Conservation (phyloP, 2,797 vertebrate genomes). For the Channallabes apus region DNA sequence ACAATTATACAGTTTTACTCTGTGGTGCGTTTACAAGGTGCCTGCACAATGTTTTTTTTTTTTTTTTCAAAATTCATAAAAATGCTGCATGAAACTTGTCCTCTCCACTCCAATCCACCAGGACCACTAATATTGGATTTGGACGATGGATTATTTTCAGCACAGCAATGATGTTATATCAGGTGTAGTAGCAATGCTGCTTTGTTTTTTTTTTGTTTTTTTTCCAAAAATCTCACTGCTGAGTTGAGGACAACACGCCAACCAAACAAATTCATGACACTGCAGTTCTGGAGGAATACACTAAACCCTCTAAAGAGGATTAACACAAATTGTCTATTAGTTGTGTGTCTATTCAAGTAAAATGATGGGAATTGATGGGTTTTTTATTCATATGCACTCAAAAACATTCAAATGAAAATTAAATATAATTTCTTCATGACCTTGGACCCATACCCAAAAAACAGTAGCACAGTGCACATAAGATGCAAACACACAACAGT, state of each 20-base stretch:
- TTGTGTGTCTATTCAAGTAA: not conserved
- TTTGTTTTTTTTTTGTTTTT: not conserved
- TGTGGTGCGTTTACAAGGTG: not conserved
- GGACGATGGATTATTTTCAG: not conserved
- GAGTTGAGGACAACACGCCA: not conserved
- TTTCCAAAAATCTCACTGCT: not conserved
- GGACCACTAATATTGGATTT: not conserved
- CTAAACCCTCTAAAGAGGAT: not conserved
- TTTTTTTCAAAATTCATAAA: not conserved
- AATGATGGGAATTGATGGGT: not conserved
- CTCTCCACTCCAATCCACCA: not conserved
- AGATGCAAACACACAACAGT: not conserved
- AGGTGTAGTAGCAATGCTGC: not conserved
- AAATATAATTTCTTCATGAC: not conserved
- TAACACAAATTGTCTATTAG: not conserved
- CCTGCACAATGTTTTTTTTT: not conserved
- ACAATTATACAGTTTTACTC: not conserved
- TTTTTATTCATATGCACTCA: not conserved
- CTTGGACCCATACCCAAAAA: not conserved
- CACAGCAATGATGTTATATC: not conserved
- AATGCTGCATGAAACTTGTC: not conserved
- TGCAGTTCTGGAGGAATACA: not conserved
- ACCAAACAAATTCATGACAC: not conserved
- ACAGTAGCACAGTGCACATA: not conserved
- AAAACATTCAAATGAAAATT: not conserved